Evolutionary conservation across 2,113 vertebrate species (phyloP), one percentile per base, ranked within the genome.

Genomic region (Cololabis saira): DNA sequence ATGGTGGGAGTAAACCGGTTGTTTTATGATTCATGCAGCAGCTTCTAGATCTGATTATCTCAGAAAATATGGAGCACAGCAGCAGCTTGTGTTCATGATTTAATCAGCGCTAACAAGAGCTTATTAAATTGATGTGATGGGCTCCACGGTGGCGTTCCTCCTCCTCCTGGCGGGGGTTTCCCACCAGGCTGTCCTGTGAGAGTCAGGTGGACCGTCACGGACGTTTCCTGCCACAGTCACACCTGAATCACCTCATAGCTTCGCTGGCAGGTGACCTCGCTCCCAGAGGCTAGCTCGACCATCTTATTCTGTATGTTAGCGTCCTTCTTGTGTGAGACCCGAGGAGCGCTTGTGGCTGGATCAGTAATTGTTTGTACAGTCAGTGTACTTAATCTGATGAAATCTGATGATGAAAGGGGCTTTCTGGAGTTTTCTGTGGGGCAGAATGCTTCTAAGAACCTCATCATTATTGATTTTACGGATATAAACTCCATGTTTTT

Each of bases 41-140:
- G 8, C 47, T 67, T 43, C 33, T 44, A 22, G 77, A 81, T 81
- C 44, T 70, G 48, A 78, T 82, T 77, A 80, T 53, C 51, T 76
- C 40, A 2, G 50, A 61, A 67, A 67, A 74, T 37, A 37, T 3
- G 3, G 33, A 37, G 33, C 33, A 37, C 33, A 37, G 33, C 44
- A 68, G 66, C 55, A 69, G 76, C 70, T 71, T 49, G 59, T 71
- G 71, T 41, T 30, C 22, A 18, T 74, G 77, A 81, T 87, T 78
- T 9, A 43, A 86, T 84, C 75, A 83, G 55, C 69, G 53, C 52
- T 77, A 66, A 78, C 54, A 11, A 67, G 76, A 50, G 21, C 51
- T 83, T 54, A 74, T 87, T 84, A 73, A 63, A 64, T 57, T 72
- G 74, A 82, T 78, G 47, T 51, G 65, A 82, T 80, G 37, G 73